Conservation (phyloP, 2,797 vertebrate genomes). For the Spea hammondii region DNA sequence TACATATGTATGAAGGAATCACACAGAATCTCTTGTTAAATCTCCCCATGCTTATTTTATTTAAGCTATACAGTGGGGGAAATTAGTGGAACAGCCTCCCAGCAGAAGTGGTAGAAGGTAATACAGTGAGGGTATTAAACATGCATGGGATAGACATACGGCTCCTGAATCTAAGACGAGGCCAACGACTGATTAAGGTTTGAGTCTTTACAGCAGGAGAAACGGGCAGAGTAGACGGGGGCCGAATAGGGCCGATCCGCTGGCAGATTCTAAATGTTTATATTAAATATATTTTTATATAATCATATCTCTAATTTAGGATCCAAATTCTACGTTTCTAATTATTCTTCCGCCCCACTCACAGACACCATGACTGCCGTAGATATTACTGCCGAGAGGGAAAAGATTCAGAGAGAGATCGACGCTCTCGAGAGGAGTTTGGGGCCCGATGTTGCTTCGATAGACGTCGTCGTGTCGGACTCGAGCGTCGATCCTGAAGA, state of each 20-base stretch:
- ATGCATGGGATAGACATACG: too few species aligned
- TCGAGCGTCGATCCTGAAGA: constrained; percentile 48
- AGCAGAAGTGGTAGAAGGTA: too few species aligned
- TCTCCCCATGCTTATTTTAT: not conserved
- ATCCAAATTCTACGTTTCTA: too few species aligned
- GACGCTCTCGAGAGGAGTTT: constrained; percentile 72
- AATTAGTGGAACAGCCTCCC: not conserved
- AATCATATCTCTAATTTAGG: not conserved
- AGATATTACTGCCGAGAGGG: constrained; percentile 65
- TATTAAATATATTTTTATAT: not conserved
- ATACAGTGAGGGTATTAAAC: too few species aligned
- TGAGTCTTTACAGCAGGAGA: too few species aligned
- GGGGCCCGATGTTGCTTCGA: constrained; percentile 46
- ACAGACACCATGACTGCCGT: constrained; percentile 36
- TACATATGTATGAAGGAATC: not conserved
- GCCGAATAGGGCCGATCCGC: too few species aligned
- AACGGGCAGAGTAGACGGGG: too few species aligned
- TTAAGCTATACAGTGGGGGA: too few species aligned
- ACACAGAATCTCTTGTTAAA: too few species aligned
- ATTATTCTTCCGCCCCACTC: not conserved
- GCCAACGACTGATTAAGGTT: too few species aligned
- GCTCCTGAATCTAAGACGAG: too few species aligned
- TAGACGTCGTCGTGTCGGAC: not conserved
- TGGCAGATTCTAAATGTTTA: not conserved
- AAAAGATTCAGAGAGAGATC: constrained; percentile 74